Percentiles rank a stretch among this genome's conserved stretches.
Evolutionary conservation across 35 echinoderm and acorn worm species (phyloP).

Genomic region (Stichopus chloronotus): DNA sequence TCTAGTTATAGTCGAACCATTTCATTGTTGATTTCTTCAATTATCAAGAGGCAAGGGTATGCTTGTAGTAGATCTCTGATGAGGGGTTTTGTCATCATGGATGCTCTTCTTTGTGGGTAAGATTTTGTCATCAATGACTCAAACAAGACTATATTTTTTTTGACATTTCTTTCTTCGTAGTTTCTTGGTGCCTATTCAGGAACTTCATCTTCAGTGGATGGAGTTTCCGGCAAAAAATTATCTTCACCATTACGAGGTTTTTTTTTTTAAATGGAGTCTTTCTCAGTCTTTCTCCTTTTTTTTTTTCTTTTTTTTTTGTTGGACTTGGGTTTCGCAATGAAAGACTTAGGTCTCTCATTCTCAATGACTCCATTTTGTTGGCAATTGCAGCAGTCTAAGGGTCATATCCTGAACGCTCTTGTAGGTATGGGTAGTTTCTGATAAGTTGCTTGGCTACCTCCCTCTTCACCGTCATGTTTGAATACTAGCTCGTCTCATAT

Average conservation of each 20-base stretch:
- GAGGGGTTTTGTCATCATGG: not conserved
- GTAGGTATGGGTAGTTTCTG: not conserved
- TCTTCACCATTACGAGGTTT: not conserved
- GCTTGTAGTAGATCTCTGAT: not conserved
- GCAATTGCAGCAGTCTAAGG: conserved; percentile 7
- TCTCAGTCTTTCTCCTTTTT: not conserved
- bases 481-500: not conserved
- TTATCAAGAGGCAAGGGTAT: not conserved
- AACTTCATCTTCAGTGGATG: not conserved
- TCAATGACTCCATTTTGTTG: conserved; percentile 12
- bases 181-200: conserved; percentile 21
- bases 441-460: not conserved
- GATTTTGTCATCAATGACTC: conserved; percentile 5
- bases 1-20: conserved; percentile 5
- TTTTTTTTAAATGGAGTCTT: not conserved
- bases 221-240: not conserved
- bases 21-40: conserved; percentile 17
- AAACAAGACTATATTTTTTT: not conserved
- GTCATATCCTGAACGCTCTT: not conserved
- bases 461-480: conserved; percentile 1
- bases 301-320: conserved; percentile 5
- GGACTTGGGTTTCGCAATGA: not conserved
- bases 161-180: conserved; percentile 4
- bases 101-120: conserved; percentile 14
- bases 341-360: not conserved